Conservation (phyloP, 1,140 invertebrate species). For the Drosophila virilis region DNA sequence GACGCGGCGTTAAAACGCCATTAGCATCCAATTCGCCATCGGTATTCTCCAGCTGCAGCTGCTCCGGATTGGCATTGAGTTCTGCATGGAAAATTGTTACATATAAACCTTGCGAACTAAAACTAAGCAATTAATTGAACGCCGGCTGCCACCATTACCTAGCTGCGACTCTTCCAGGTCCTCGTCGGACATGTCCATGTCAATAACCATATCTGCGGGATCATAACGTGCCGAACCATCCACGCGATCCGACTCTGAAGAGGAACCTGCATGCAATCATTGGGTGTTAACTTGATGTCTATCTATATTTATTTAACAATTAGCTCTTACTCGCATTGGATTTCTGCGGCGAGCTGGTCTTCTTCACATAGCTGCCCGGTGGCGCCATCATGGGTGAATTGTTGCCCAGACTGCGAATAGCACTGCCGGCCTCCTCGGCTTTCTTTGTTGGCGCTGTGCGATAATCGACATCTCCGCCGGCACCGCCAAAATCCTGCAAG, state of each 20-base stretch:
- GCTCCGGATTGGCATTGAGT: slow-evolving; percentile 39
- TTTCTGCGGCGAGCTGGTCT: slow-evolving; percentile 81
- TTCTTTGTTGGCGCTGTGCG: slow-evolving; percentile 42
- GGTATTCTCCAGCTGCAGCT: slow-evolving; percentile 16
- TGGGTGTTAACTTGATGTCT: neutral
- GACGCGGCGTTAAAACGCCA: slow-evolving; percentile 51
- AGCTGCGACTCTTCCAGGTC: slow-evolving; percentile 84
- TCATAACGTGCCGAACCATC: slow-evolving; percentile 77
- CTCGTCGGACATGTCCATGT: slow-evolving; percentile 91
- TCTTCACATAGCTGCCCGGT: slow-evolving; percentile 52
- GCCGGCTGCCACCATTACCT: slow-evolving; percentile 52
- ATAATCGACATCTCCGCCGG: slow-evolving; percentile 69
- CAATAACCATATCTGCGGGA: slow-evolving; percentile 87
- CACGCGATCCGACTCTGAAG: slow-evolving; percentile 73
- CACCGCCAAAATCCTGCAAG: slow-evolving; percentile 57
- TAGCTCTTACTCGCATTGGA: slow-evolving; percentile 79
- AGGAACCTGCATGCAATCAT: slow-evolving; percentile 56
- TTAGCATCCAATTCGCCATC: slow-evolving; percentile 58
- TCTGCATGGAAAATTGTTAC: slow-evolving; percentile 50
- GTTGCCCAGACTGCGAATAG: slow-evolving; percentile 42
- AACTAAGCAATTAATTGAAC: neutral
- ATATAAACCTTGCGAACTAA: slow-evolving; percentile 14
- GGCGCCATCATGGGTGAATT: slow-evolving; percentile 68
- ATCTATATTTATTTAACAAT: neutral
- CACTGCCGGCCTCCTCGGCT: slow-evolving; percentile 33